Base-by-base conservation (phyloP, 2,797 vertebrate genomes). In the Poecilia velifera region DNA sequence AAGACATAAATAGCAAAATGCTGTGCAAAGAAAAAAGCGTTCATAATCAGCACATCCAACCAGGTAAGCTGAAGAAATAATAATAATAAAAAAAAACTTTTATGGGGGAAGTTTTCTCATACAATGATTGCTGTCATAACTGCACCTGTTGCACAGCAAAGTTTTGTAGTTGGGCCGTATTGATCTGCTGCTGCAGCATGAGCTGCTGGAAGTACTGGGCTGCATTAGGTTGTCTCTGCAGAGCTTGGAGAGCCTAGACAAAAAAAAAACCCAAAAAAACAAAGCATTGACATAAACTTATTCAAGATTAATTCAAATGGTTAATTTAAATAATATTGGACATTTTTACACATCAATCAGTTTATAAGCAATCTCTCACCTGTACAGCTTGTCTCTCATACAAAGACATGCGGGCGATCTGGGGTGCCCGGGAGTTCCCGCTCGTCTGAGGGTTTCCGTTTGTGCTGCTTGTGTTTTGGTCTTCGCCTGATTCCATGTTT, bases 131-230 rank as follows among this genome's bases (percentile, higher is more conserved):
- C 4, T 22, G n/a, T 62, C 12, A 47, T 41, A 76, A 13, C 34
- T 72, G 1, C 39, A 99, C 98, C 97, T 99, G 98, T 95, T 99
- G 98, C 79, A 99, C 98, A 3, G 98, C 98, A 14, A 99, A 89
- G 88, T 97, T 99, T 76, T 99, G 98, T 70, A 99, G 95, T 86
- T 99, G 98, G 62, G 98, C 98, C 82, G 92, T 99, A 83, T 94
- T 99, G 90, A 99, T 97, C 92, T 99, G 98, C 93, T 99, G 98
- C 88, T 99, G 98, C 76, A 99, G 95, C 98, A 99, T 99, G 83
- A 99, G 97, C 91, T 99, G 98, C 91, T 99, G 98, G 84, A 99
- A 99, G 91, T 99, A 99, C 89, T 99, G 98, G 73, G 98, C 98
- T 41, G 98, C 98, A 83, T 99, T 98, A 36, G 98, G 98, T 89